phyloP scores from a whole-genome alignment of 2,888 invertebrate genomes.

The Diarsia dahlii region DNA sequence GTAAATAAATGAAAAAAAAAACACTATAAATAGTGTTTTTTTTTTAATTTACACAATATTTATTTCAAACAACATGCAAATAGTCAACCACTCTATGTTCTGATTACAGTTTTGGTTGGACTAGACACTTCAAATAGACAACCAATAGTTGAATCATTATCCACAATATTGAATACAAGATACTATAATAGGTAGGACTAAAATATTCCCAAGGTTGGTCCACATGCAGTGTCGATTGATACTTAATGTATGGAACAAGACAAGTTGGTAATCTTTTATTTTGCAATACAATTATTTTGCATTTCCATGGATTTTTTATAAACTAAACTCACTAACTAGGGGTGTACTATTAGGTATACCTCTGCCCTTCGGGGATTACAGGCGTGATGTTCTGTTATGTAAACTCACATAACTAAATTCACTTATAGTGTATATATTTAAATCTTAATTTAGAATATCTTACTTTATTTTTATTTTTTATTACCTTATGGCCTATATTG shows the following conservation, averaged over 20 bases:
- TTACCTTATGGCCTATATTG: no score
- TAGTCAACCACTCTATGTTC: background rate
- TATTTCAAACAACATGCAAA: background rate
- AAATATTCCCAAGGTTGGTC: background rate
- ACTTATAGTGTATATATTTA: background rate
- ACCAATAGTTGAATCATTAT: background rate
- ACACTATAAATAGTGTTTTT: no score
- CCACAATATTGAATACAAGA: background rate
- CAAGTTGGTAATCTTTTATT: background rate
- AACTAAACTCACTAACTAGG: background rate
- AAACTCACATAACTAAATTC: no score
- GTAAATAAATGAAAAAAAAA: background rate
- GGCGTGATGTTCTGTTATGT: no score
- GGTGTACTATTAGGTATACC: no score
- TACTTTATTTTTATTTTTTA: background rate
- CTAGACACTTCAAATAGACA: background rate
- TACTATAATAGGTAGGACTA: background rate
- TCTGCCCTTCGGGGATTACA: no score
- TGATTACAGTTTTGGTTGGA: background rate
- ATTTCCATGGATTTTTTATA: background rate
- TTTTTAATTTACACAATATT: background rate
- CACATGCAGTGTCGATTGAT: background rate
- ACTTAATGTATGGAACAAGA: background rate
- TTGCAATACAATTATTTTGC: no score
- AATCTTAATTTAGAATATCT: background rate